These are phyloP conservation scores for Drosophila prosaltans DNA, from an alignment of 1,140 invertebrate genomes.

Conservation along the genomic window DNA sequence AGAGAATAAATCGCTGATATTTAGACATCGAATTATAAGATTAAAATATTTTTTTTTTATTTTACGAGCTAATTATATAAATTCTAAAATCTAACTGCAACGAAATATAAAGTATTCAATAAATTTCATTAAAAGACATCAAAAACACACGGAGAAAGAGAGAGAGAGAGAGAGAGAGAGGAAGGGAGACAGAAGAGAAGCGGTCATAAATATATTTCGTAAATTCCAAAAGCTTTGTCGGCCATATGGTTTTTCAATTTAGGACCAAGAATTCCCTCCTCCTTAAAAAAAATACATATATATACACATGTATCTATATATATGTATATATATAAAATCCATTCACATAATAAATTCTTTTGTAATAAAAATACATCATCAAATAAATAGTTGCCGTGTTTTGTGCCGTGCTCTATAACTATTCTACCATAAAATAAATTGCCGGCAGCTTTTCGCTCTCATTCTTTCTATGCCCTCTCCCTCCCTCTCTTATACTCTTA, in stretches of 20 bases:
- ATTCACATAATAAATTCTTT: slow-evolving; percentile 66
- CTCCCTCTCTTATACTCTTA: too few relatives aligned
- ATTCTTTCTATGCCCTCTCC: background rate
- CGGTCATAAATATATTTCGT: slow-evolving; percentile 35
- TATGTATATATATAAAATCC: slow-evolving; percentile 27
- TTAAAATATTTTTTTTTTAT: too few relatives aligned
- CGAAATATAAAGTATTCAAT: slow-evolving; percentile 16
- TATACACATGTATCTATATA: background rate
- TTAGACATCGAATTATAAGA: too few relatives aligned
- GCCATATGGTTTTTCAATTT: slow-evolving; percentile 59
- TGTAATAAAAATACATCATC: slow-evolving; percentile 78
- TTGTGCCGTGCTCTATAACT: slow-evolving; percentile 64
- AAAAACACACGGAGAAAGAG: background rate
- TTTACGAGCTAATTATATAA: slow-evolving; percentile 1
- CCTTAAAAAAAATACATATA: background rate
- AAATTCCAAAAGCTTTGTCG: slow-evolving; percentile 36
- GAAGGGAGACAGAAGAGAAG: background rate
- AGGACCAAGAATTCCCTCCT: slow-evolving; percentile 11
- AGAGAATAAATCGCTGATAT: too few relatives aligned
- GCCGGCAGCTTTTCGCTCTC: slow-evolving; percentile 51
- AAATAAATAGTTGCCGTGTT: slow-evolving; percentile 67
- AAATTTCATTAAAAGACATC: background rate
- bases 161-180: background rate
- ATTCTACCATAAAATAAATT: slow-evolving; percentile 76
- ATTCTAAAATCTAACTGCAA: slow-evolving; percentile 14